Evolutionary conservation across 2,113 vertebrate genomes (phyloP).

Genomic region (Erythrolamprus reginae): DNA sequence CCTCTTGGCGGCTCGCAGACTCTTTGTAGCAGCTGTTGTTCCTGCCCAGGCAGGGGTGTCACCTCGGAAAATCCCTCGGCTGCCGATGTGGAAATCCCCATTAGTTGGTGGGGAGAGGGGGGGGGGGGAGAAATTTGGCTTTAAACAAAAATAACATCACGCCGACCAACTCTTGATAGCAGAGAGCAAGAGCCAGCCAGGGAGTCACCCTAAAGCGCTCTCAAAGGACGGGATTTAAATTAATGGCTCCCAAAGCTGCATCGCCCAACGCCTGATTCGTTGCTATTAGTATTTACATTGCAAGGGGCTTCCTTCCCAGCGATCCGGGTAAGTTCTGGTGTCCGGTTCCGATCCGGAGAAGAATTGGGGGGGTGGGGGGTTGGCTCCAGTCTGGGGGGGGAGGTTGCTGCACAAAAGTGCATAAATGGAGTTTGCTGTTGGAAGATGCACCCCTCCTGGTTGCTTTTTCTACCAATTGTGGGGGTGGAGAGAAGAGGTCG

Average conservation of each 20-base stretch:
- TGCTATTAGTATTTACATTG: not conserved
- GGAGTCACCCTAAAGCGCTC: not conserved
- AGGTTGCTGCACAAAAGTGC: not conserved
- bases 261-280: not conserved
- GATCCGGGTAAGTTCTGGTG: conserved; percentile 13
- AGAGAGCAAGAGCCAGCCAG: conserved; percentile 21
- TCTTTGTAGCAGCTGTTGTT: not conserved
- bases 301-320: conserved; percentile 9
- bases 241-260: conserved; percentile 26
- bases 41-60: conserved; percentile 20
- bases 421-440: not conserved
- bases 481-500: not conserved
- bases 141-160: conserved; percentile 13
- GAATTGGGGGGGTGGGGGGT: not conserved
- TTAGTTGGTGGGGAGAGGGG: not conserved
- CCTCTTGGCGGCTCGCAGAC: not conserved
- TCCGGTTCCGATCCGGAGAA: not conserved
- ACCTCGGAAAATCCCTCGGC: conserved; percentile 64
- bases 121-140: not conserved
- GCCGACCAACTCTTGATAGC: conserved; percentile 26
- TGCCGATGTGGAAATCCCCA: conserved; percentile 66
- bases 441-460: not conserved
- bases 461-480: not conserved
- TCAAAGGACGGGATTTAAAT: not conserved
- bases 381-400: not conserved